phyloP scores from a whole-genome alignment of 1,140 invertebrate genomes.

The Elysia chlorotica region DNA sequence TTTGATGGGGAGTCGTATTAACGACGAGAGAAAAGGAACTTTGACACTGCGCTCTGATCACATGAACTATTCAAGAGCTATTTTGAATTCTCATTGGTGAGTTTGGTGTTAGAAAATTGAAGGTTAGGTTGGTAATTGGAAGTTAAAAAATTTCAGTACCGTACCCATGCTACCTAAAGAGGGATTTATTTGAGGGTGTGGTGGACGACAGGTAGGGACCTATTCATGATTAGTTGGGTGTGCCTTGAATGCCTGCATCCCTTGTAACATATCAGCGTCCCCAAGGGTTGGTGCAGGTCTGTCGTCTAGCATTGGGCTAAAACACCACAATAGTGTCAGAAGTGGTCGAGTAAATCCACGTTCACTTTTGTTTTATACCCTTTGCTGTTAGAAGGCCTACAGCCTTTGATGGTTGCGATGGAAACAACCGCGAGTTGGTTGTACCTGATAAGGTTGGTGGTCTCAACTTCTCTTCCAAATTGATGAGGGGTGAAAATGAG shows the following conservation, averaged over 20 bases:
- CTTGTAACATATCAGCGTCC: neutral
- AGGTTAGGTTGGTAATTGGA: neutral
- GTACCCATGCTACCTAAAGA: neutral
- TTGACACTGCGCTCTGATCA: constrained; percentile 54
- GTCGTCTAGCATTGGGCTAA: no score
- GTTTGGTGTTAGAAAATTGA: neutral
- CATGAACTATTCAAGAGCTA: constrained; percentile 59
- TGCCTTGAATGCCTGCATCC: neutral
- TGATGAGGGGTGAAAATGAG: no score
- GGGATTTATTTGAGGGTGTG: neutral
- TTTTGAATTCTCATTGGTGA: constrained; percentile 58
- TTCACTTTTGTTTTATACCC: no score
- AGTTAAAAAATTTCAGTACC: neutral
- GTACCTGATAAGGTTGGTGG: no score
- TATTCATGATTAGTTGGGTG: neutral
- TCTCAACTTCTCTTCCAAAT: no score
- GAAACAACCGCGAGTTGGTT: no score
- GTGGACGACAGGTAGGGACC: neutral
- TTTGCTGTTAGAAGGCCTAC: no score
- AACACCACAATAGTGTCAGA: no score
- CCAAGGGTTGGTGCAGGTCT: no score
- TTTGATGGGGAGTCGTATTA: neutral
- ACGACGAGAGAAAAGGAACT: constrained; percentile 53
- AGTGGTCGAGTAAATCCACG: no score
- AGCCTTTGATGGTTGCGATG: no score